Evolutionary conservation across 2,113 vertebrate genomes (phyloP).

Genomic region (Mustelus asterias): DNA sequence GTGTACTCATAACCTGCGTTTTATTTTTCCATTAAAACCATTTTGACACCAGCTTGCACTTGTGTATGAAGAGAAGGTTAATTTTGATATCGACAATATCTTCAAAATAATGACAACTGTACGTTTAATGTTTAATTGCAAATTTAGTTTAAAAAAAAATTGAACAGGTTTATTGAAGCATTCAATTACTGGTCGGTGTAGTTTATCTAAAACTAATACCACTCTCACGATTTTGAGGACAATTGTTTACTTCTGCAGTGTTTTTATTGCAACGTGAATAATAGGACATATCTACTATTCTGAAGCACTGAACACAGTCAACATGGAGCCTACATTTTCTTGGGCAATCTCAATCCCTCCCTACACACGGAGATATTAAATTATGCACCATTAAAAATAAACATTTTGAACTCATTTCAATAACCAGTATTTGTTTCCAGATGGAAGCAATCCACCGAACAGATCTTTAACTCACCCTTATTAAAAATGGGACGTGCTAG

Average conservation of each 20-base stretch:
- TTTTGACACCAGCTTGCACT: not conserved
- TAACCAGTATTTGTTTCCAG: not conserved
- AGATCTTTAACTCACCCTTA: not conserved
- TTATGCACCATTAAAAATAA: not conserved
- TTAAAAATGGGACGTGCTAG: not conserved
- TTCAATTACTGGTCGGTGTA: not conserved
- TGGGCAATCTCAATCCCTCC: not conserved
- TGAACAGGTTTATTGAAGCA: not conserved
- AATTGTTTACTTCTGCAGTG: not conserved
- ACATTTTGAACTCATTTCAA: not conserved
- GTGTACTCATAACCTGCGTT: too few relatives aligned
- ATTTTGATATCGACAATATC: not conserved
- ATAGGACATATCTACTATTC: not conserved
- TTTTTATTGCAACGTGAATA: not conserved
- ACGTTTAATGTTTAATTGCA: not conserved
- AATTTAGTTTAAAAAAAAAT: not conserved
- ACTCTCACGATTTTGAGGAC: not conserved
- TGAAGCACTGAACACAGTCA: not conserved
- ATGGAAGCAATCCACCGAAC: not conserved
- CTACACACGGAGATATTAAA: not conserved
- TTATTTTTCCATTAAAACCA: too few relatives aligned
- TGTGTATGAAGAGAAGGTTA: not conserved
- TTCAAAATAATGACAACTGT: not conserved
- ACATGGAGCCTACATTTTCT: not conserved
- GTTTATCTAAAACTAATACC: not conserved